Evolutionary conservation across 2,113 vertebrate genomes (phyloP).

Genomic region (Synchiropus splendidus): DNA sequence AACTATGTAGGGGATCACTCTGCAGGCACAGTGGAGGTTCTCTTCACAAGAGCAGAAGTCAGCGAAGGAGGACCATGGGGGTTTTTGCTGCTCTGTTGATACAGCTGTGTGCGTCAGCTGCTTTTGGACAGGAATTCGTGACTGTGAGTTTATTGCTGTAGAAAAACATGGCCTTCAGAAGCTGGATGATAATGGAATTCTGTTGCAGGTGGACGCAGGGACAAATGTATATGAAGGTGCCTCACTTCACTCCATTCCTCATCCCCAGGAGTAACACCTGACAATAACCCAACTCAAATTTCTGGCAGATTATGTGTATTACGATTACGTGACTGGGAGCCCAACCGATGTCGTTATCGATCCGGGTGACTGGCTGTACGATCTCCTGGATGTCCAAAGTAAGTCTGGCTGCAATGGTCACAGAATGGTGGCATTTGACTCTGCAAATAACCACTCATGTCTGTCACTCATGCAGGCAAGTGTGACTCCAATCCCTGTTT

Average conservation of each 20-base stretch:
- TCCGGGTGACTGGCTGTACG: constrained; percentile 33
- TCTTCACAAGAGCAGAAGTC: too few relatives aligned
- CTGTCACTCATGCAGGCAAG: constrained; percentile 24
- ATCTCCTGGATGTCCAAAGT: constrained; percentile 27
- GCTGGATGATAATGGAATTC: not conserved
- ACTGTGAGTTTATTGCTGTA: constrained; percentile 35
- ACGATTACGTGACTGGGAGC: constrained; percentile 6
- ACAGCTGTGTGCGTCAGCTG: constrained; percentile 12
- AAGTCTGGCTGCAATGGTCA: not conserved
- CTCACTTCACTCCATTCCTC: not conserved
- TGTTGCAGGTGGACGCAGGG: constrained; percentile 5
- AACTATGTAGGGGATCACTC: too few relatives aligned
- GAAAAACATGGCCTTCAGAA: too few relatives aligned
- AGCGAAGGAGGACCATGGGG: too few relatives aligned
- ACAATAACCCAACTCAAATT: too few relatives aligned
- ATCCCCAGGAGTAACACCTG: too few relatives aligned
- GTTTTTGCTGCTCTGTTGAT: constrained; percentile 16
- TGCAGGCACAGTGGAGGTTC: too few relatives aligned
- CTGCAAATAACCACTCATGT: not conserved
- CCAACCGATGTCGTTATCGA: constrained; percentile 1
- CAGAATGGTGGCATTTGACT: too few relatives aligned
- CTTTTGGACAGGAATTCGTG: too few relatives aligned
- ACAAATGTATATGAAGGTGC: not conserved
- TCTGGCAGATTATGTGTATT: constrained; percentile 19
- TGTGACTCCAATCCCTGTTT: constrained; percentile 55